Base-by-base conservation (phyloP, 2,888 invertebrate species). In the Brenthis daphne region DNA sequence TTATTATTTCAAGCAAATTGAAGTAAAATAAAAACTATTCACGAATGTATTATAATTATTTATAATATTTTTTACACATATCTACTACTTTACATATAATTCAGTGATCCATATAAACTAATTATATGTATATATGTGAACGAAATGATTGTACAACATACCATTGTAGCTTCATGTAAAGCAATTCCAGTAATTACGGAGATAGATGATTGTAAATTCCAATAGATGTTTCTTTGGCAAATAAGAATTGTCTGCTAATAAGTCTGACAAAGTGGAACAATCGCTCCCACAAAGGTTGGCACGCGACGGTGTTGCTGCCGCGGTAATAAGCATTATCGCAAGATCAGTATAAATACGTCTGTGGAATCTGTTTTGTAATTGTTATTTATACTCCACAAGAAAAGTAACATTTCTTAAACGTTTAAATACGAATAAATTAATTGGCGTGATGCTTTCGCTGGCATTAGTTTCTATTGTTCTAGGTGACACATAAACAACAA, bases 221-320 rank as follows among this genome's bases (percentile, higher is more conserved):
- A 67, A 61, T 47, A 61, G 37, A 63, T 16, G 37, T 56, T 16
- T 47, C 50, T 64, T 57, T 50, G 33, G 20, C 57, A 29, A 47
- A 16, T 48, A 63, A 68, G 43, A 50, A 54, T 68, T 64, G 56
- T 29, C 58, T 47, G 50, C 57, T 64, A 67, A 66, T 64, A 60
- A 56, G 50, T 24, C 58, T 69, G 64, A 61, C 57, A 53, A 67
- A 67, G 37, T 71, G 65, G 51, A 65, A 68, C 72, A 70, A 72
- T 72, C 48, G 65, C 72, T 79, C 77, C 69, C 78, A 76, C 75
- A 73, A 74, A 75, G 74, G 71, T 75, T 67, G 75, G 76, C 80
- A 80, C 75, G 68, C 75, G 68, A 54, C 64, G 58, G 33, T 65
- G 67, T 65, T 75, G 72, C 68, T 67, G 71, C 66, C 69, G 54